A percentile compares a stretch with the other conserved stretches of the same genome.
Conservation (phyloP, 2,113 vertebrate species). For the Delphinus delphis region DNA sequence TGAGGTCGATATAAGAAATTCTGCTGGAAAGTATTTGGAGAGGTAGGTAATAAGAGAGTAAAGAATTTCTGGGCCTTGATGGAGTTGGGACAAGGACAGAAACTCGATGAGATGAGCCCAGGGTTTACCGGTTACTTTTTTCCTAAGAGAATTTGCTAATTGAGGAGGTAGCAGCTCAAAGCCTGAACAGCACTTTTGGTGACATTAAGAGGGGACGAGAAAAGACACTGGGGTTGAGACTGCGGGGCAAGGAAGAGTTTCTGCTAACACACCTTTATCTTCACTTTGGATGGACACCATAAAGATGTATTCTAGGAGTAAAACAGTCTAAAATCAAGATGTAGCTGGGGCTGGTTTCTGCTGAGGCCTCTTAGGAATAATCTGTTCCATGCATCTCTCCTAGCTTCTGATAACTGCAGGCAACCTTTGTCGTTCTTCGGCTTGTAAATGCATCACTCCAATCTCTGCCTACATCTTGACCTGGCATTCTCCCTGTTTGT, state of each 20-base stretch:
- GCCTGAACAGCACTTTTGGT: not conserved
- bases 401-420: not conserved
- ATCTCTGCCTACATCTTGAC: not conserved
- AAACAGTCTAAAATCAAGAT: not conserved
- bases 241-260: not conserved
- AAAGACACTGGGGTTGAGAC: not conserved
- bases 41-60: not conserved
- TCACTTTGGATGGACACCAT: not conserved
- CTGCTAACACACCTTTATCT: not conserved
- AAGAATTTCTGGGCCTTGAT: not conserved
- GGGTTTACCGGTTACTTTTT: not conserved
- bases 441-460: not conserved
- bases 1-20: not conserved
- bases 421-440: no score
- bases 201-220: not conserved
- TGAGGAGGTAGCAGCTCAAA: not conserved
- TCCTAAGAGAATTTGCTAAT: not conserved
- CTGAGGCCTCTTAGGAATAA: not conserved
- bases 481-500: not conserved
- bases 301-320: not conserved
- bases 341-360: not conserved
- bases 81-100: not conserved
- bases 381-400: not conserved
- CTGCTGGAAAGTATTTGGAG: not conserved
- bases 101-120: not conserved